phyloP scores from a whole-genome alignment of 2,113 vertebrate species.

The Sinocyclocheilus grahami region DNA sequence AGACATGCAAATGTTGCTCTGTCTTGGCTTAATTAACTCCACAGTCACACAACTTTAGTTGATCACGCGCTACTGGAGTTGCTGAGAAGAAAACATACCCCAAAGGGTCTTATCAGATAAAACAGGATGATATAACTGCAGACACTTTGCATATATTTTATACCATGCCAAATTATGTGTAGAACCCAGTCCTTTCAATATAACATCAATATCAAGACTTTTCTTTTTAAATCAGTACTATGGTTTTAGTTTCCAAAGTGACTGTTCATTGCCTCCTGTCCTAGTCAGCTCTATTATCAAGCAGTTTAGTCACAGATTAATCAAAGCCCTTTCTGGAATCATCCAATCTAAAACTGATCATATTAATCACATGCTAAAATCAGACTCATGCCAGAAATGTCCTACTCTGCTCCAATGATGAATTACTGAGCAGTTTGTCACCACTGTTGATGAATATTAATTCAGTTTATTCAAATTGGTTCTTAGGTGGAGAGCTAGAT shows the following conservation, averaged over 20 bases:
- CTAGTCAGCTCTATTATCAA: constrained; percentile 37
- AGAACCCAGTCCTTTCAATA: neutral
- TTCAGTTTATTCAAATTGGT: neutral
- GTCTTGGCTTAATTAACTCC: constrained; percentile 40
- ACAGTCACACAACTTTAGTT: constrained; percentile 34
- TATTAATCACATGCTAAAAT: constrained; percentile 40
- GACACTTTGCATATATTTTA: neutral
- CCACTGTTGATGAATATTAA: too few species aligned
- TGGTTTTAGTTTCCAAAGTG: neutral
- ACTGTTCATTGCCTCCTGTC: neutral
- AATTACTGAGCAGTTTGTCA: too few species aligned
- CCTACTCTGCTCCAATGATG: neutral
- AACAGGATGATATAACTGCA: neutral
- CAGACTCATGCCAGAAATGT: constrained; percentile 29
- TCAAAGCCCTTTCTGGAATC: constrained; percentile 33
- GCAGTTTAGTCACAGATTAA: constrained; percentile 36
- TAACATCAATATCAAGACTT: neutral
- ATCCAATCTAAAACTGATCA: constrained; percentile 38
- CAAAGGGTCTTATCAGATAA: constrained; percentile 20
- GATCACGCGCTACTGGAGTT: constrained; percentile 37
- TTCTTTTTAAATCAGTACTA: neutral
- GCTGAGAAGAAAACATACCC: neutral
- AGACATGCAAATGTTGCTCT: constrained; percentile 48
- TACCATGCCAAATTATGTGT: neutral
- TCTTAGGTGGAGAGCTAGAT: neutral